Evolutionary conservation across 1,140 invertebrate species (phyloP).

Genomic region (Drosophila miranda): DNA sequence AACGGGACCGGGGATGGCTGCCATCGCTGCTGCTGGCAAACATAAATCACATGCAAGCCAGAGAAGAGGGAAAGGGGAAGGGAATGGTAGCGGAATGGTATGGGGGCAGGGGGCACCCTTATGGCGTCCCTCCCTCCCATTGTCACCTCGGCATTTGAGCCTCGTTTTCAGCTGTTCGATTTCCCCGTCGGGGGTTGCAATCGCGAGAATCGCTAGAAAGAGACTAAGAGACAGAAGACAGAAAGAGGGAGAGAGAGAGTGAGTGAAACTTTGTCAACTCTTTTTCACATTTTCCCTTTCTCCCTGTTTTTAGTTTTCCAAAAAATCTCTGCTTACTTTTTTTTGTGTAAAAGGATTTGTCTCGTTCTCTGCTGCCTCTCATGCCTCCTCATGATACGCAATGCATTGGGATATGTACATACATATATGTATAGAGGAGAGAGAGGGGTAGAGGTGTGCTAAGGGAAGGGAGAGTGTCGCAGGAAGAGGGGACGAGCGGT

Average conservation of each 20-base stretch:
- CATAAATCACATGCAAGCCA: constrained; percentile 60
- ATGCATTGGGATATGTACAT: constrained; percentile 17
- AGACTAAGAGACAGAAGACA: constrained; percentile 10
- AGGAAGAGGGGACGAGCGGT: not conserved
- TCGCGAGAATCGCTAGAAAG: constrained; percentile 8
- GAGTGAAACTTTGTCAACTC: no score
- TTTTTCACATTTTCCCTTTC: no score
- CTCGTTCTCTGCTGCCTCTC: constrained; percentile 44
- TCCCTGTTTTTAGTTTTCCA: no score
- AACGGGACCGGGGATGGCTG: constrained; percentile 38
- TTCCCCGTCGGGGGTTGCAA: constrained; percentile 54
- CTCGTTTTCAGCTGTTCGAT: constrained; percentile 59
- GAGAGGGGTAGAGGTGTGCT: not conserved
- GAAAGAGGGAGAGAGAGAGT: not conserved
- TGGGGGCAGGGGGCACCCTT: constrained; percentile 1
- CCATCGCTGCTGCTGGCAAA: constrained; percentile 54
- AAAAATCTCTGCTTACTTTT: not conserved
- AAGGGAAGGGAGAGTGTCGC: not conserved
- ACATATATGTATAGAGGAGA: constrained; percentile 3
- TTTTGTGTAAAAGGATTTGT: constrained; percentile 55
- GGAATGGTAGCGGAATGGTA: not conserved
- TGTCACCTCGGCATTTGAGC: constrained; percentile 57
- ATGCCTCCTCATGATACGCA: constrained; percentile 36
- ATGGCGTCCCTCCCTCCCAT: constrained; percentile 8
- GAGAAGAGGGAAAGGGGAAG: constrained; percentile 23